Evolutionary conservation across 1,140 invertebrate species (phyloP), one percentile per base, ranked within the genome.

Genomic region (Galendromus occidentalis): DNA sequence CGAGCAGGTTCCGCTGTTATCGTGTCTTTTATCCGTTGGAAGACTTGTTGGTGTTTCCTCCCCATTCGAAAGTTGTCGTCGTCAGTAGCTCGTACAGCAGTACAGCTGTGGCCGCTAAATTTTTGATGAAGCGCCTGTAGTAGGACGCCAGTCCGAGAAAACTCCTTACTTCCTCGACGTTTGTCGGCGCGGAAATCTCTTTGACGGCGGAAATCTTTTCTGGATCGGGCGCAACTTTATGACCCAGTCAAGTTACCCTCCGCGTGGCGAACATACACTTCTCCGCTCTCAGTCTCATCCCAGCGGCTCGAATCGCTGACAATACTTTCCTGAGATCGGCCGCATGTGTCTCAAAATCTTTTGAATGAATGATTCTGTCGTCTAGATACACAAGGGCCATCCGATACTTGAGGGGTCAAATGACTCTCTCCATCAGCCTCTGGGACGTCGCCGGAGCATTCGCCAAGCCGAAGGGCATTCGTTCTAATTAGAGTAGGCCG

Each of bases 391-490:
- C 69, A 7, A 70, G 67, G 7, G 59, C 70, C 59, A 64, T 65
- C 33, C 69, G 68, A 66, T 66, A 64, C 9, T 47, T 42, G 7
- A 75, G 47, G 5, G 69, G 64, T 12, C 69, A 44, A 42, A 79
- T 69, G 0, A 77, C 66, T 12, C 69, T 68, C 25, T 73, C 74
- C 12, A 80, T 76, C 14, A 76, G 70, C 41, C 71, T 66, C 66
- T 77, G 73, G 63, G 78, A 80, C 12, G 73, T 72, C 22, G 71
- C 66, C 0, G 77, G 74, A 0, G 77, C 71, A 68, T 75, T 76
- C 6, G 65, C 69, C 1, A 79, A 66, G n/a, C 77, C 76, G 67
- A 78, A 79, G 17, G 74, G 75, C 67, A 78, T 71, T 63, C 71
- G 67, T 0, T 68, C 55, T 65, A 71, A 79, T 67, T 78, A 70